Base-by-base conservation (phyloP, 2,113 vertebrate genomes). In the Perca schrenkii region DNA sequence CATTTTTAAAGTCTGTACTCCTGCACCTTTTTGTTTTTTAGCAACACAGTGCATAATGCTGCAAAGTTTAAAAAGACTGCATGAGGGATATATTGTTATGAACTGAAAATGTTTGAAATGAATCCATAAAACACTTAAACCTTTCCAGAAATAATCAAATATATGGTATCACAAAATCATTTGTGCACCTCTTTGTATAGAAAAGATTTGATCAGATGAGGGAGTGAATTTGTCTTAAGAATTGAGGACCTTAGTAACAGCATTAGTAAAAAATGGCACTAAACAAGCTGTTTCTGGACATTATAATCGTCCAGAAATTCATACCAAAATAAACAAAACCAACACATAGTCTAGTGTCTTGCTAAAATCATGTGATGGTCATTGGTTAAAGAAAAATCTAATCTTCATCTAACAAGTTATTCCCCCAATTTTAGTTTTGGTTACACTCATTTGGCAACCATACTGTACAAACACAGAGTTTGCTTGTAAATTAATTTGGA, bases 1-100 rank as follows among this genome's bases (percentile, higher is more conserved):
- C 14, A 56, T 81, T 89, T 73, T 77, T 53, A 56, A 71, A 21
- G 21, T 65, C 77, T 68, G 47, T n/a, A 1, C 19, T 46, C 4
- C 17, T 49, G 16, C 25, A 36, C 43, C 4, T 68, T 77, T 52
- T 21, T 67, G 34, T 36, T 50, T 16, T 16, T 22, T 22, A 63
- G 12, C 17, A 15, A 60, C 34, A 52, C 50, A 28, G 6, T 8
- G 28, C 11, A 19, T 70, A 67, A 31, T 46, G 13, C 34, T 74
- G 63, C n/a, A 53, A 21, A 49, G n/a, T 40, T 17, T n/a, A 28
- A 36, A 10, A 8, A 78, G 63, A 43, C 28, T 21, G 6, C 11
- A 36, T 14, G 16, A 46, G 19, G 19, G 19, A 28, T 14, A 14
- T n/a, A 15, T 22, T 60, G 4, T 46, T 15, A 53, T 8, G 22